phyloP scores from a whole-genome alignment of 2,797 vertebrate species.

The Sebastes vulpes region DNA sequence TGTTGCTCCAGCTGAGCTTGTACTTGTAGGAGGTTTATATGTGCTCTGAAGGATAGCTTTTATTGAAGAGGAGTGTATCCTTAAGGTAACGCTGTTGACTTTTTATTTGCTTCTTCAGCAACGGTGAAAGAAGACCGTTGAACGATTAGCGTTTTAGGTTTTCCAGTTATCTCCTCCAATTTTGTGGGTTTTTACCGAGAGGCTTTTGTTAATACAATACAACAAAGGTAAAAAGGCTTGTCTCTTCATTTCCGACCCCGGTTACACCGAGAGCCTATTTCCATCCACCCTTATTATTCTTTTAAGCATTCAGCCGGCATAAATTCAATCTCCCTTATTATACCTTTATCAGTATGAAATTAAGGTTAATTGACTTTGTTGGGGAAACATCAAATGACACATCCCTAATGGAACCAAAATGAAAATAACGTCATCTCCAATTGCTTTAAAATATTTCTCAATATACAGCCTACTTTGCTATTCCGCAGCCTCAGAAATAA shows the following conservation, averaged over 20 bases:
- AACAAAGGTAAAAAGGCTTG: conserved; percentile 49
- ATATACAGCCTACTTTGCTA: conserved; percentile 94
- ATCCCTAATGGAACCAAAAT: conserved; percentile 83
- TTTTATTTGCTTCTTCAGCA: conserved; percentile 65
- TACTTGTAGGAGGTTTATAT: conserved; percentile 83
- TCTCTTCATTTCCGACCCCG: conserved; percentile 49
- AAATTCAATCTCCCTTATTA: conserved; percentile 78
- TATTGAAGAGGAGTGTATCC: conserved; percentile 75
- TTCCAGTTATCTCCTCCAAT: conserved; percentile 68
- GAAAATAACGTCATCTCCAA: conserved; percentile 87
- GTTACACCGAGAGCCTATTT: conserved; percentile 38
- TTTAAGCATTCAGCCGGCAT: conserved; percentile 66
- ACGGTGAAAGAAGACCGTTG: conserved; percentile 52
- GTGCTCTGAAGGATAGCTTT: conserved; percentile 76
- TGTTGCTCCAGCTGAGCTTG: conserved; percentile 85
- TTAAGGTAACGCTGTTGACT: conserved; percentile 77
- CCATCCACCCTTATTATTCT: conserved; percentile 57
- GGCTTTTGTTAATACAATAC: conserved; percentile 56
- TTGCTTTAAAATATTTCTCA: conserved; percentile 89
- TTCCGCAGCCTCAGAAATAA: conserved; percentile 93
- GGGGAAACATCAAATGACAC: conserved; percentile 78
- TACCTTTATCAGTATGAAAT: conserved; percentile 81
- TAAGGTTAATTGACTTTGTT: conserved; percentile 88
- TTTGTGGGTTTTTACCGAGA: conserved; percentile 38
- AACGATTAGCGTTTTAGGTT: conserved; percentile 66